Base-by-base conservation (phyloP, 2,113 vertebrate genomes). In the Polypterus senegalus region DNA sequence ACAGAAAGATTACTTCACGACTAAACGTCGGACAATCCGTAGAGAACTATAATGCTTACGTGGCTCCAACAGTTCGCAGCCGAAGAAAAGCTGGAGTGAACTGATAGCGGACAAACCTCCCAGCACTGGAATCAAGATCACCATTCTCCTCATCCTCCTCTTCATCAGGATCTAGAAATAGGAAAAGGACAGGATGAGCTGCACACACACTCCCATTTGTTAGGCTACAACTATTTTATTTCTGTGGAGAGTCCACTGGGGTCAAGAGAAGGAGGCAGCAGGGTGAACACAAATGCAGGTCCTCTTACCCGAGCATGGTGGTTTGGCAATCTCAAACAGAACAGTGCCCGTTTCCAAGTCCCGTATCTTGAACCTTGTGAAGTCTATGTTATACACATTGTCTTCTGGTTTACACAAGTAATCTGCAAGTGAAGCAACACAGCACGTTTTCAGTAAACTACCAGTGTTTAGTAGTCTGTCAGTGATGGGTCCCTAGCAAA, bases 241-340 rank as follows among this genome's bases (percentile, higher is more conserved):
- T 27, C 27, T 27, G 27, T 27, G 27, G 27, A 27, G 27, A 27
- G 2, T 27, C 27, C 27, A 27, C 27, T 27, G 27, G 27, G 27
- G 27, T 27, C 27, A 27, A 27, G 27, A 27, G 27, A 27, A 27
- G 27, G 27, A 27, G 27, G 27, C 27, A 27, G 1, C 27, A 27
- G 2, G 27, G 27, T n/a, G n/a, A n/a, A n/a, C n/a, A n/a, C 27
- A 27, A 27, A 27, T 27, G 27, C 27, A 27, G 27, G 60, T 7
- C 43, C 45, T 54, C 49, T n/a, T 71, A 97, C 94, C 89, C 69
- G 82, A 79, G 67, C 81, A 75, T n/a, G 89, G 92, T 1, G 96
- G 96, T 69, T 99, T 99, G 73, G 94, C 92, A 45, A 99, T 99
- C 82, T 99, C 96, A 79, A 99, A 99, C 5, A 99, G 86, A 61